Percentiles rank a stretch among this genome's conserved stretches.
These are phyloP conservation scores for Eulimnadia texana DNA, from an alignment of 1,140 invertebrate species.

Conservation along the genomic window DNA sequence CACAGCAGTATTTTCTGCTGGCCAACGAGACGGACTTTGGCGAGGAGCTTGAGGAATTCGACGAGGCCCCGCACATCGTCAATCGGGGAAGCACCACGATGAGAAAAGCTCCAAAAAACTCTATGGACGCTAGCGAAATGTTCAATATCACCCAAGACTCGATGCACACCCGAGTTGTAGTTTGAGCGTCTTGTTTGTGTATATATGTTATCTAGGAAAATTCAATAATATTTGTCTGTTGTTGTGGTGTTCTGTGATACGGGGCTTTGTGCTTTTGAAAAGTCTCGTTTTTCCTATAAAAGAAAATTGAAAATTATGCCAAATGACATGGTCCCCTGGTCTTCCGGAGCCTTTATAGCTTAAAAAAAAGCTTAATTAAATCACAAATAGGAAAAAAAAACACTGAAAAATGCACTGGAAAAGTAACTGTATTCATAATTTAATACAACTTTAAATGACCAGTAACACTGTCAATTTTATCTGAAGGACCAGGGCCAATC, in stretches of 20 bases:
- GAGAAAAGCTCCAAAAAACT: neutral
- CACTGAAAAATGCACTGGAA: too few relatives aligned
- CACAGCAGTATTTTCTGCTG: constrained; percentile 66
- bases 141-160: neutral
- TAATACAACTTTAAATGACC: constrained; percentile 10
- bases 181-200: too few relatives aligned
- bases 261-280: neutral
- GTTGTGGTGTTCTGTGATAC: neutral
- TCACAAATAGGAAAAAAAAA: too few relatives aligned
- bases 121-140: neutral
- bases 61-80: constrained; percentile 74
- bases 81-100: constrained; percentile 31
- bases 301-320: too few relatives aligned
- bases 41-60: constrained; percentile 78
- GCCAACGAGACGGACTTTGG: constrained; percentile 52
- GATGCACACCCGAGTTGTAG: neutral
- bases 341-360: too few relatives aligned
- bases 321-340: too few relatives aligned
- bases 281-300: too few relatives aligned
- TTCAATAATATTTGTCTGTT: neutral
- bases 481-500: neutral
- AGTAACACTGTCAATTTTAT: constrained; percentile 3
- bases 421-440: neutral
- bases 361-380: too few relatives aligned
- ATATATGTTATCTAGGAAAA: too few relatives aligned